Conservation (phyloP, 2,888 invertebrate species). For the Eupithecia pulchellata region DNA sequence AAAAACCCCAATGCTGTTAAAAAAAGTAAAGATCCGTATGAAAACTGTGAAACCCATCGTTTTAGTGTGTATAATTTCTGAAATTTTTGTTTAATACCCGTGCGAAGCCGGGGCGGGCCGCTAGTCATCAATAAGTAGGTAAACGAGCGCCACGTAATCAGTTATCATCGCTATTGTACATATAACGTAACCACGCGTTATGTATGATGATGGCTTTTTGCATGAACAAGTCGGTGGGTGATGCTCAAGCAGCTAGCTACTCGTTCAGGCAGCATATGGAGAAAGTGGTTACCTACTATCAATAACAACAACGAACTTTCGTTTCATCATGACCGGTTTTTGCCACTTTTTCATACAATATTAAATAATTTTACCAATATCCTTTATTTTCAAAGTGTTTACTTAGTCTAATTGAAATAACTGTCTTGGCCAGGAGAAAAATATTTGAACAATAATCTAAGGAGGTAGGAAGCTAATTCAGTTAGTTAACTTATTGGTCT, state of each 20-base stretch:
- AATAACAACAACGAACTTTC: constrained; percentile 67
- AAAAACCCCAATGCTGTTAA: no score
- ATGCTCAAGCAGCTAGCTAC: constrained; percentile 10
- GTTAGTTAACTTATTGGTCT: constrained; percentile 56
- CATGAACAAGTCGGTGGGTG: constrained; percentile 13
- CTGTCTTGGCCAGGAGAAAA: neutral
- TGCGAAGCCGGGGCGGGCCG: no score
- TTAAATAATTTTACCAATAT: neutral
- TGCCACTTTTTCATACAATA: constrained; percentile 38
- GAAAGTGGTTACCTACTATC: constrained; percentile 68
- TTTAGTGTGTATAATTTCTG: no score
- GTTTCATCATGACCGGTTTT: constrained; percentile 70
- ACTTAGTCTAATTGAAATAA: neutral
- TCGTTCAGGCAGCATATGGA: constrained; percentile 49
- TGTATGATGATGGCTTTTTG: constrained; percentile 26
- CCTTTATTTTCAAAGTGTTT: neutral
- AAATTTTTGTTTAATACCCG: no score
- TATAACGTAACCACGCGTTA: constrained; percentile 29
- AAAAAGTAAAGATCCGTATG: no score
- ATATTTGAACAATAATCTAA: neutral
- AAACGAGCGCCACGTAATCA: constrained; percentile 18
- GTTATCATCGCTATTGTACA: constrained; percentile 20
- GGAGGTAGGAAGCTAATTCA: neutral
- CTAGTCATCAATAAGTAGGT: constrained; percentile 3
- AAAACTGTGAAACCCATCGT: no score